Evolutionary conservation across 2,888 invertebrate genomes (phyloP), one percentile per base, ranked within the genome.

Genomic region (Ischnus inquisitorius): DNA sequence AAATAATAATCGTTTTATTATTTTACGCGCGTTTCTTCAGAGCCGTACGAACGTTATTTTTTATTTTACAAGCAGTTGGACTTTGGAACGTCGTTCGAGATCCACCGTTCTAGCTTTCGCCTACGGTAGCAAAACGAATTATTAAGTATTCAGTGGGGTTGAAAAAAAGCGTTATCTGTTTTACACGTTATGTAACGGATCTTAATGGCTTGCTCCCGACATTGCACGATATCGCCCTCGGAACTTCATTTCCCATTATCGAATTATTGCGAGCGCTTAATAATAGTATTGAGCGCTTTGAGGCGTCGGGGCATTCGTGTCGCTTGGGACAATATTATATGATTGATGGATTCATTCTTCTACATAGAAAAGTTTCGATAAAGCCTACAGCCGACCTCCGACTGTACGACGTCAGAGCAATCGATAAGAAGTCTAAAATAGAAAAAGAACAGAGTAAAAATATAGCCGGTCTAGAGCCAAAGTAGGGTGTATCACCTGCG

Each of bases 311-410:
- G n/a, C n/a, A 51, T 51, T 51, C 51, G 16, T 51, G 51, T 51
- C 51, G 16, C 51, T n/a, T 16, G 6, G 16, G 51, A n/a, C 19
- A 51, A 51, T 51, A 3, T 51, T n/a, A 12, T 8, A 16, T 51
- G 51, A 51, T 51, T n/a, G 51, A 51, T 51, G n/a, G 16, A 51
- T 51, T 51, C 16, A 4, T 51, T 51, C 51, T n/a, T n/a, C 19
- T 6, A n/a, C 16, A n/a, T 2, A 12, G 6, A n/a, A 51, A 46
- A 46, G 43, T 46, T 51, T 3, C 0, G 0, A 8, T 46, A 8
- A 51, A 51, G 3, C 51, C n/a, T 51, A 6, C 51, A 16, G 16
- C 51, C 16, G 51, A 2, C 51, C 19, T 51, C 51, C 51, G 3
- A 16, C 46, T n/a, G n/a, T n/a, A 16, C 51, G 51, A 2, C 14